Conservation (phyloP, 2,888 invertebrate species). For the Trilocha varians region DNA sequence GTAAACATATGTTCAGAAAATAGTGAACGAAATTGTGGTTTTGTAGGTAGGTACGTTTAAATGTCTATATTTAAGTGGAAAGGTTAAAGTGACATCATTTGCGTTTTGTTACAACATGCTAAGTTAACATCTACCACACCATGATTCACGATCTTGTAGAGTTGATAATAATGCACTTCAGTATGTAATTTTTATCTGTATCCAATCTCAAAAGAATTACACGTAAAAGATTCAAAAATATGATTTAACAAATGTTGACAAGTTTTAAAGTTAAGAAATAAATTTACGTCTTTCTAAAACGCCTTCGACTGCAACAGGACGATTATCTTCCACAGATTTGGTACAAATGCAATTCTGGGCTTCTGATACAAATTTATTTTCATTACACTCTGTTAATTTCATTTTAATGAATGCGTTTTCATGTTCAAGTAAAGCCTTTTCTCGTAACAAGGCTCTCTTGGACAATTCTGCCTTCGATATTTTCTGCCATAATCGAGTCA, state of each 20-base stretch:
- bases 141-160: not conserved
- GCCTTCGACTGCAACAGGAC: slow-evolving; percentile 43
- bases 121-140: not conserved
- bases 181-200: too few species aligned
- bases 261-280: too few species aligned
- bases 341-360: slow-evolving; percentile 33
- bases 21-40: not conserved
- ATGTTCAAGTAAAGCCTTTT: slow-evolving; percentile 44
- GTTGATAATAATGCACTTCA: too few species aligned
- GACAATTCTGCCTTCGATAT: slow-evolving; percentile 53
- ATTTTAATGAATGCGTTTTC: slow-evolving; percentile 41
- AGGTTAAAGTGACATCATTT: slow-evolving; percentile 58
- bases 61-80: slow-evolving; percentile 19
- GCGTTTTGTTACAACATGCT: slow-evolving; percentile 12
- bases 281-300: slow-evolving; percentile 37
- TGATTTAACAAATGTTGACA: too few species aligned
- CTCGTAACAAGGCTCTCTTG: slow-evolving; percentile 45
- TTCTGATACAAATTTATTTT: slow-evolving; percentile 25
- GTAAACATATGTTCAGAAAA: too few species aligned
- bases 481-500: slow-evolving; percentile 56
- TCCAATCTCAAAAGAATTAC: too few species aligned
- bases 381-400: slow-evolving; percentile 27
- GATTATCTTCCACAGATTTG: slow-evolving; percentile 15
- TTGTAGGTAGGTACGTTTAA: not conserved
- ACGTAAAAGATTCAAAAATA: too few species aligned